Evolutionary conservation across 2,888 invertebrate genomes (phyloP).

Genomic region (Melangyna quadrimaculata): DNA sequence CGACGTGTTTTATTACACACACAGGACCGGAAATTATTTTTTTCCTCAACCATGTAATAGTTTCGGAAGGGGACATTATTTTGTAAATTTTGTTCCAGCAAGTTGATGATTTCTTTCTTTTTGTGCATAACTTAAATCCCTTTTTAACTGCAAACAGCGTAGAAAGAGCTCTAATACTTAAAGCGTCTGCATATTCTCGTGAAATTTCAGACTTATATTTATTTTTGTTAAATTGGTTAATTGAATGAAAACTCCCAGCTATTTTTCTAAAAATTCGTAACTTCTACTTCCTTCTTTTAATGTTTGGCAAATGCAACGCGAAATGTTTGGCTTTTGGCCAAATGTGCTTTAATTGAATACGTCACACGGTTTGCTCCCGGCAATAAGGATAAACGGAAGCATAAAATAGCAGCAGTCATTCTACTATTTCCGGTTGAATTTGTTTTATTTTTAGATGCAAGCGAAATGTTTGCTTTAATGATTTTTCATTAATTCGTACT

Average conservation of each 20-base stretch:
- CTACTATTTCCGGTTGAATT: background rate
- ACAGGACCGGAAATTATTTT: background rate
- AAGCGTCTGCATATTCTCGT: background rate
- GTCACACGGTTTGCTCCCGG: slow-evolving; percentile 37
- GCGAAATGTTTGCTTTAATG: background rate
- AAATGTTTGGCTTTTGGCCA: slow-evolving; percentile 46
- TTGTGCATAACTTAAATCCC: background rate
- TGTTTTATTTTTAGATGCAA: background rate
- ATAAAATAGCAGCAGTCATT: slow-evolving; percentile 27
- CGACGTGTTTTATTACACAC: background rate
- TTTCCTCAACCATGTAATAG: background rate
- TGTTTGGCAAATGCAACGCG: background rate
- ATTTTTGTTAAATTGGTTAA: slow-evolving; percentile 28
- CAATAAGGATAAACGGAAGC: slow-evolving; percentile 30
- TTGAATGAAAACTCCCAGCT: slow-evolving; percentile 44
- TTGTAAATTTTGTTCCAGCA: background rate
- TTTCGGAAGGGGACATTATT: background rate
- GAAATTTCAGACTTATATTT: background rate
- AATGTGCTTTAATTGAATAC: slow-evolving; percentile 27
- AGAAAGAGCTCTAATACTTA: background rate
- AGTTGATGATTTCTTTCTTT: background rate
- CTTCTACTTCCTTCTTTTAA: background rate
- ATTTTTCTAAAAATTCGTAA: slow-evolving; percentile 5
- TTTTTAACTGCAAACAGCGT: background rate
- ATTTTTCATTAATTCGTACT: background rate